Conservation (phyloP, 2,113 vertebrate genomes). For the Megalops atlanticus region DNA sequence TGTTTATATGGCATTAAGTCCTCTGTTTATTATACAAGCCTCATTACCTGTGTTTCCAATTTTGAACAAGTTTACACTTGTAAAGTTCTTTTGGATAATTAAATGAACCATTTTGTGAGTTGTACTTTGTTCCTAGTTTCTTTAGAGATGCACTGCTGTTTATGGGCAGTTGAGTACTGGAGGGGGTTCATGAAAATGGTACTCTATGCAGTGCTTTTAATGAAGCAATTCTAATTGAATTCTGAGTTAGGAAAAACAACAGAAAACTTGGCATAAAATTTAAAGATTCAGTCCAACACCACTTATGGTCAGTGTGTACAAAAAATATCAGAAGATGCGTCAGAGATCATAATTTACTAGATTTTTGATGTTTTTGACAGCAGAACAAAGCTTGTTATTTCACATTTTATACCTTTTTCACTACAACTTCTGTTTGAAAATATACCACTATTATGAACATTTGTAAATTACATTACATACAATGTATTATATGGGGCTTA, state of each 20-base stretch:
- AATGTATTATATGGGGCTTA: too few relatives aligned
- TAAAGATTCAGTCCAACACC: not conserved
- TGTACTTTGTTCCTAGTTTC: not conserved
- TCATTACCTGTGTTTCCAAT: slow-evolving; percentile 6
- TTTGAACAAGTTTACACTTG: not conserved
- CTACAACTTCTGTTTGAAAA: too few relatives aligned
- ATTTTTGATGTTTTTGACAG: too few relatives aligned
- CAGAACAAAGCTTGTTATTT: too few relatives aligned
- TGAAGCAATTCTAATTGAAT: not conserved
- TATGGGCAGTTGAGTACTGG: not conserved
- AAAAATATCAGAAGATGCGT: too few relatives aligned
- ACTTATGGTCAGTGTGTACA: not conserved
- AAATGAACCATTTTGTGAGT: not conserved
- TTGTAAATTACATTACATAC: too few relatives aligned
- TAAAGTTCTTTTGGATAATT: slow-evolving; percentile 8
- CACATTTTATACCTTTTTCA: too few relatives aligned
- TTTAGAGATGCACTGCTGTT: not conserved
- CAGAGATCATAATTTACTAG: too few relatives aligned
- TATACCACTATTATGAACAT: too few relatives aligned
- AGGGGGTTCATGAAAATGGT: not conserved
- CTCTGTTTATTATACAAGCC: not conserved
- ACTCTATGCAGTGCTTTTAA: not conserved
- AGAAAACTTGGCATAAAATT: not conserved
- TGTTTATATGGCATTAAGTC: slow-evolving; percentile 6
- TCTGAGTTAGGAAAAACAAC: not conserved